Evolutionary conservation across 1,140 invertebrate genomes (phyloP), one percentile per base, ranked within the genome.

Genomic region (Nebria ingens): DNA sequence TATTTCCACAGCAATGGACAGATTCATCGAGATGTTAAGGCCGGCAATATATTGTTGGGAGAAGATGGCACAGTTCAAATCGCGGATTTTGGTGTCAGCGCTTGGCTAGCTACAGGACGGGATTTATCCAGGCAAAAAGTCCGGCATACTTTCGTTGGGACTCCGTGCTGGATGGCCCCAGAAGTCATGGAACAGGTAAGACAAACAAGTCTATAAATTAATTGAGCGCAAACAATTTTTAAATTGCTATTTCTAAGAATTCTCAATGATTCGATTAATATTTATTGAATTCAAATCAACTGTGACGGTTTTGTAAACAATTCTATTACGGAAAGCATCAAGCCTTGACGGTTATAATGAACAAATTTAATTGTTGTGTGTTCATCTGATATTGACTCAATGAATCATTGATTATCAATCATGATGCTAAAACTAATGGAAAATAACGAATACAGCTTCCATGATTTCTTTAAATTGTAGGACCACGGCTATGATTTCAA

Each of bases 141-240:
- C 2, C 77, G 95, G 19, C 93, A 98, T 65, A 98, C 94, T 0
- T 98, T 98, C 76, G 94, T 98, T 2, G 95, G 95, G 4, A 97
- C 94, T 3, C 93, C 96, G 0, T 98, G 96, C 70, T 99, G 95
- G 95, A 98, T 98, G 96, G 96, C 96, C n/a, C 96, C 96, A 11
- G 97, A 99, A 79, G 94, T 98, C 57, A 98, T 98, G 94, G 93
- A 98, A 76, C 93, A 97, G 80, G 87, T 87, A 1, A 40, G 21
- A 21, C n/a, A n/a, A n/a, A n/a, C n/a, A n/a, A n/a, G n/a, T n/a
- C n/a, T 45, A 45, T 45, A 45, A 45, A 45, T 45, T 17, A 45
- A 45, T 4, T 45, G n/a, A n/a, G n/a, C n/a, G n/a, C n/a, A n/a
- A n/a, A n/a, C n/a, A n/a, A 29, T 9, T 45, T 12, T 45, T 12